Base-by-base conservation (phyloP, 2,113 vertebrate species). In the Suncus etruscus region DNA sequence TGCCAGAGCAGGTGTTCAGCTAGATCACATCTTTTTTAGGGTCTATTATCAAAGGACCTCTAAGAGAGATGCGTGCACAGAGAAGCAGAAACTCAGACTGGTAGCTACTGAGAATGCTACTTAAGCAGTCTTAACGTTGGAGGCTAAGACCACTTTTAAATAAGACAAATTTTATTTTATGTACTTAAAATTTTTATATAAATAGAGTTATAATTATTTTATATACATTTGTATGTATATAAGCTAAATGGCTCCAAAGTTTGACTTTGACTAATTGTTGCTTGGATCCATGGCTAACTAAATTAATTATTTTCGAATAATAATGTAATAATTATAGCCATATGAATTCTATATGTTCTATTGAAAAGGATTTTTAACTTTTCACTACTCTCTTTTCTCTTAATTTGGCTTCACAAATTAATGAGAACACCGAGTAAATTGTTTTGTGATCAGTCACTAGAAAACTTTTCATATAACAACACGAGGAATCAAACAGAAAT, bases 161-260 rank as follows among this genome's bases (percentile, higher is more conserved):
- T 14, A 29, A 45, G 45, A 79, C 18, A 66, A 85, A 18, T 31
- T 77, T 7, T 73, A 61, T 61, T 90, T 68, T 1, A 51, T 3
- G 61, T 88, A 51, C 4, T 68, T 88, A 12, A 50, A 78, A 79
- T 51, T 73, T 54, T 1, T 6, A 68, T 68, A 66, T 94, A 92
- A 2, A 2, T 18, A 78, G 11, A 65, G 1, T 78, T 92, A n/a
- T 58, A 51, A 63, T 78, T 51, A 39, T 50, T 61, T 61, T 22
- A 22, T 61, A 18, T 61, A 16, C 6, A 61, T 61, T 61, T 70
- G 69, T 48, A 85, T n/a, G 2, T 1, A 18, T 70, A 70, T 45
- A 69, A 74, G 7, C 6, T 75, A 65, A 63, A 25, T 76, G 12
- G 6, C 65, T 1, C 15, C 1, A 73, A 50, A 73, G 18, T 61